phyloP scores from a whole-genome alignment of 2,797 vertebrate genomes.

The Enoplosus armatus region DNA sequence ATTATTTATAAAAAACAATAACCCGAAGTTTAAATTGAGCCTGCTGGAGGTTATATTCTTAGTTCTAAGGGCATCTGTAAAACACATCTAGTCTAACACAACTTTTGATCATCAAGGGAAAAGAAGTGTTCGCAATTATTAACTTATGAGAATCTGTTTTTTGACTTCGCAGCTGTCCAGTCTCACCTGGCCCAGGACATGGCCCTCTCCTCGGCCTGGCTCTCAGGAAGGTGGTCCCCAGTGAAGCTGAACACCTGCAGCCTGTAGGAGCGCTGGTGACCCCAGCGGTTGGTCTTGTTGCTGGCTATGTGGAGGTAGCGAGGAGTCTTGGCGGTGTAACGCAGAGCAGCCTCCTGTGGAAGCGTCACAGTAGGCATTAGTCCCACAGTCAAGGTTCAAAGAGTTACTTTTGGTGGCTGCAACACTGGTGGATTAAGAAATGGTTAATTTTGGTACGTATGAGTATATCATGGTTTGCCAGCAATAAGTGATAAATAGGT shows the following conservation, averaged over 20 bases:
- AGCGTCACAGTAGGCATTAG: not conserved
- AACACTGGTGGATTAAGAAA: not conserved
- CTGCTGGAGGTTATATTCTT: not conserved
- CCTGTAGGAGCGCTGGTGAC: constrained; percentile 89
- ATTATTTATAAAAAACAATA: not conserved
- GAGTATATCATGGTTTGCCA: no score
- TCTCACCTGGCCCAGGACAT: constrained; percentile 94
- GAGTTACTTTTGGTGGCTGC: not conserved
- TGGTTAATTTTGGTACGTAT: not conserved
- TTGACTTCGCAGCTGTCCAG: not conserved
- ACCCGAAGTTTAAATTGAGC: not conserved
- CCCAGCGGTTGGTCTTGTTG: constrained; percentile 88
- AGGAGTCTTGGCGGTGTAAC: constrained; percentile 77
- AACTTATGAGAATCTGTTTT: no score
- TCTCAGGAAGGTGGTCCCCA: constrained; percentile 88
- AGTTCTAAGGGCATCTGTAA: not conserved
- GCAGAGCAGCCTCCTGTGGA: constrained; percentile 86
- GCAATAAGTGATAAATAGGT: not conserved
- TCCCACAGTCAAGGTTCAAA: not conserved
- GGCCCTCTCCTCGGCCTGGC: constrained; percentile 86
- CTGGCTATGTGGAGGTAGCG: constrained; percentile 92
- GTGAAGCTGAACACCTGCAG: constrained; percentile 89
- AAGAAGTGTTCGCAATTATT: not conserved
- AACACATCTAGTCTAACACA: not conserved
- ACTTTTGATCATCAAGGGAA: not conserved